phyloP scores from a whole-genome alignment of 2,888 invertebrate genomes.

The Coenonympha arcania region DNA sequence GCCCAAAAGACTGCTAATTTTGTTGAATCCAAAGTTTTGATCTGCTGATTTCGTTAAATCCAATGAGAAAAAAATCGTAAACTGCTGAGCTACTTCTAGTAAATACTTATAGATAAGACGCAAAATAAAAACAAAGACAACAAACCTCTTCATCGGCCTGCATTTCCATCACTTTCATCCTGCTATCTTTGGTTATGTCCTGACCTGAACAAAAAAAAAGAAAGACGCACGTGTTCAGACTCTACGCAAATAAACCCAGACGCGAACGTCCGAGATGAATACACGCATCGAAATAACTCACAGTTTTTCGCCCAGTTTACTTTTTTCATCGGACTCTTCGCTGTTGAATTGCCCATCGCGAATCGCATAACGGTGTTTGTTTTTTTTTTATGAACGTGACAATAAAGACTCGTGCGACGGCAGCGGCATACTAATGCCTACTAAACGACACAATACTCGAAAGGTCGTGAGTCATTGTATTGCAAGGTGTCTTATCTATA shows the following conservation, averaged over 20 bases:
- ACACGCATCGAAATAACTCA: conserved; percentile 49
- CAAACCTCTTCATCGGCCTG: conserved; percentile 66
- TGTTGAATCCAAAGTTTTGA: too few species aligned
- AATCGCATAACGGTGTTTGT: conserved; percentile 55
- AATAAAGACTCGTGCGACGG: conserved; percentile 42
- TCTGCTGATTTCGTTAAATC: too few species aligned
- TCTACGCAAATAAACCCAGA: conserved; percentile 47
- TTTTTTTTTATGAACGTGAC: conserved; percentile 36
- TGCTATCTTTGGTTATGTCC: conserved; percentile 69
- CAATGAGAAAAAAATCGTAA: background rate
- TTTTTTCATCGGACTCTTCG: conserved; percentile 46
- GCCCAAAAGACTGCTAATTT: too few species aligned
- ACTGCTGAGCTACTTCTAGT: background rate
- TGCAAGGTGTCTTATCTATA: conserved; percentile 66
- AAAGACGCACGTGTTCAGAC: conserved; percentile 34
- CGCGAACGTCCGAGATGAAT: conserved; percentile 29
- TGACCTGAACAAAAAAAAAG: conserved; percentile 61
- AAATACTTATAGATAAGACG: background rate
- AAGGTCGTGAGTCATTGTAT: conserved; percentile 45
- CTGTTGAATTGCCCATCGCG: conserved; percentile 55
- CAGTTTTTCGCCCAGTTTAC: conserved; percentile 53
- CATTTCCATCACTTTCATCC: conserved; percentile 66
- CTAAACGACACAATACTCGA: conserved; percentile 46
- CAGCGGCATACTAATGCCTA: conserved; percentile 54
- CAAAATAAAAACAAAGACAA: conserved; percentile 6